phyloP scores from a whole-genome alignment of 2,797 vertebrate species.

The Gallinago nigripennis region DNA sequence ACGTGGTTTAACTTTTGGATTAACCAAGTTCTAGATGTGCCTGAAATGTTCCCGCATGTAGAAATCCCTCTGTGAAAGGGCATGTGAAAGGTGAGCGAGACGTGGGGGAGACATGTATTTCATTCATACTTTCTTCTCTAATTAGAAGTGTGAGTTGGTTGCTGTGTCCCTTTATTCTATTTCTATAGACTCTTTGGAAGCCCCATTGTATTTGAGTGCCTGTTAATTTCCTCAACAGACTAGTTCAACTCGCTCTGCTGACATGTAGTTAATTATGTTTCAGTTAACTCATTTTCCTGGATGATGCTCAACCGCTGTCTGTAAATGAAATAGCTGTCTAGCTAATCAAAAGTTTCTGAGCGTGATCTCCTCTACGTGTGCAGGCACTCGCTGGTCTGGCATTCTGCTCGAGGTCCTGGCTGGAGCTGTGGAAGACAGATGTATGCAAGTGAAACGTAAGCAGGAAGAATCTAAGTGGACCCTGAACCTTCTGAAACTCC shows the following conservation, averaged over 20 bases:
- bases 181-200: neutral
- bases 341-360: conserved; percentile 46
- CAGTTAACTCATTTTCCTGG: conserved; percentile 44
- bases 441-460: neutral
- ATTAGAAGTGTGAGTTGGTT: conserved; percentile 6
- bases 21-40: conserved; percentile 33
- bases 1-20: conserved; percentile 28
- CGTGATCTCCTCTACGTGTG: neutral
- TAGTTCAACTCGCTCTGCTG: conserved; percentile 33
- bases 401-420: neutral
- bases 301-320: conserved; percentile 32
- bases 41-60: neutral
- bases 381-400: neutral
- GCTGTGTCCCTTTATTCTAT: neutral
- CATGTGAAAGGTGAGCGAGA: conserved; percentile 42
- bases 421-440: neutral
- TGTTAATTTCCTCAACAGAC: conserved; percentile 26
- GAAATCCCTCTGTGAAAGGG: conserved; percentile 27
- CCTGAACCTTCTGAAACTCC: neutral
- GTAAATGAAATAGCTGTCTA: conserved; percentile 24
- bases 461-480: neutral
- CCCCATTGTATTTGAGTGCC: neutral
- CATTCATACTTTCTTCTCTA: conserved; percentile 3
- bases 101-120: neutral
- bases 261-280: conserved; percentile 42